A percentile compares a stretch with the other conserved stretches of the same genome.
These are phyloP conservation scores for Anguilla pacifica DNA, from an alignment of 2,797 vertebrate genomes.

Conservation along the genomic window DNA sequence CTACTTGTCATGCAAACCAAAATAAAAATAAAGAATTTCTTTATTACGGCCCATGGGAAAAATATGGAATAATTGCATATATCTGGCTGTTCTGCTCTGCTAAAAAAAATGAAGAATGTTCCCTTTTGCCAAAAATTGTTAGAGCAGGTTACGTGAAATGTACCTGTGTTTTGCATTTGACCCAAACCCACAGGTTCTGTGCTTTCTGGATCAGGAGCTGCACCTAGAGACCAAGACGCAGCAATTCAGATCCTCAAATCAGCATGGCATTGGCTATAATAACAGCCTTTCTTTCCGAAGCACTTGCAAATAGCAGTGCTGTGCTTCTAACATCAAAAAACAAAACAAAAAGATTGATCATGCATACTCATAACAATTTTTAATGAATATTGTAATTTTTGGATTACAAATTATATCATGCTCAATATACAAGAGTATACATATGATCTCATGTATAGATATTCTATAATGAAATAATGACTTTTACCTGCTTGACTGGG, in stretches of 20 bases:
- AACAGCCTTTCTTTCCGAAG: neutral
- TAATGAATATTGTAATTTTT: neutral
- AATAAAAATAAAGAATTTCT: neutral
- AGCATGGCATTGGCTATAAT: neutral
- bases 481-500: slow-evolving; percentile 72
- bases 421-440: neutral
- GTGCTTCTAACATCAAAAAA: neutral
- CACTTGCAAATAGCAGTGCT: neutral
- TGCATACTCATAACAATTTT: neutral
- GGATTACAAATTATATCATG: neutral
- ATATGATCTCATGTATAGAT: neutral
- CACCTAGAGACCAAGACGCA: neutral
- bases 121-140: neutral
- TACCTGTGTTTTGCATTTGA: slow-evolving; percentile 40
- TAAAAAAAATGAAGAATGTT: neutral
- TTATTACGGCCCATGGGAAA: neutral
- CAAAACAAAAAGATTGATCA: no score
- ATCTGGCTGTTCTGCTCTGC: neutral
- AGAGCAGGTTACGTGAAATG: neutral
- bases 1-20: neutral
- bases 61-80: neutral
- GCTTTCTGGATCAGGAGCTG: neutral
- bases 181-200: slow-evolving; percentile 9
- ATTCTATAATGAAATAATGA: neutral
- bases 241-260: neutral